Conservation (phyloP, 1,140 invertebrate genomes). For the Magallana angulata region DNA sequence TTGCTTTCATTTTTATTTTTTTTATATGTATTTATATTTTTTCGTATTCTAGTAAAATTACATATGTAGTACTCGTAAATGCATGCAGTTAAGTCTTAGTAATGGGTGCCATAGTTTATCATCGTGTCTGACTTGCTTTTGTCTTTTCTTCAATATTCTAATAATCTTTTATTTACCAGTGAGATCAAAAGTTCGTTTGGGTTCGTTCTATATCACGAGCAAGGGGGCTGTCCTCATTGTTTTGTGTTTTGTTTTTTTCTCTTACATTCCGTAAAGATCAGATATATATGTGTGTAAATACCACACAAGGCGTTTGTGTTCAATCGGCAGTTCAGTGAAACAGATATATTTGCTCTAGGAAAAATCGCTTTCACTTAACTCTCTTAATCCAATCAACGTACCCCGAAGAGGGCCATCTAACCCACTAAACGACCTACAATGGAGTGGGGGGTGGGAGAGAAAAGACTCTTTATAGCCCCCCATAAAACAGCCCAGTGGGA, state of each 20-base stretch:
- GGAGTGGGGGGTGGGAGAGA: background rate
- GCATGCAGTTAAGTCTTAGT: too few relatives aligned
- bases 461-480: background rate
- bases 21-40: too few relatives aligned
- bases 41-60: too few relatives aligned
- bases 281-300: background rate
- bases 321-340: background rate
- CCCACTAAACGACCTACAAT: background rate
- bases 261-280: background rate
- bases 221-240: too few relatives aligned
- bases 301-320: background rate
- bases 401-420: background rate
- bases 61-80: too few relatives aligned
- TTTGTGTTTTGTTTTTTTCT: background rate
- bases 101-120: too few relatives aligned
- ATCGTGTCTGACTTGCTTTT: too few relatives aligned
- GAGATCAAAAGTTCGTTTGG: too few relatives aligned
- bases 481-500: background rate
- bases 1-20: too few relatives aligned
- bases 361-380: constrained; percentile 29
- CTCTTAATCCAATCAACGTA: constrained; percentile 9
- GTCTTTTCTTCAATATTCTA: too few relatives aligned
- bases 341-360: constrained; percentile 8
- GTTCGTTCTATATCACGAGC: too few relatives aligned
- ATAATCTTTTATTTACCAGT: too few relatives aligned